phyloP scores from a whole-genome alignment of 2,797 vertebrate species.

The Borostomias antarcticus region DNA sequence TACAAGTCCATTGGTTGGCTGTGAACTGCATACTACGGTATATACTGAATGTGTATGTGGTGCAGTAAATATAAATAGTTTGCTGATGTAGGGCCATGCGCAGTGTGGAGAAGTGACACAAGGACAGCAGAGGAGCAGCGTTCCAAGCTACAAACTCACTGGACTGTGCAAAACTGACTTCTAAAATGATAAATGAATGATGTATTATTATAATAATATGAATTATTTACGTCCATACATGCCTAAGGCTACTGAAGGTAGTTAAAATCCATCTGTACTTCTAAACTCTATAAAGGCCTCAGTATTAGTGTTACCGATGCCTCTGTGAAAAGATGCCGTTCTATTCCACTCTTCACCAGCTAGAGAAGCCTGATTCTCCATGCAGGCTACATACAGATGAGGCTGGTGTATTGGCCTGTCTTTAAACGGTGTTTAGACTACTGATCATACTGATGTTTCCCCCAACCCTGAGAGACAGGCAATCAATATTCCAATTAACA shows the following conservation, averaged over 20 bases:
- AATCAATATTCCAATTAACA: constrained; percentile 73
- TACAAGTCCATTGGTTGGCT: constrained; percentile 42
- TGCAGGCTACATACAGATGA: constrained; percentile 68
- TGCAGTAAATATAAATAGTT: constrained; percentile 71
- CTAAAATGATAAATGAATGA: constrained; percentile 15
- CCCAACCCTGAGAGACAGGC: constrained; percentile 53
- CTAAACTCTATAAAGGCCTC: no score
- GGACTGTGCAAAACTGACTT: constrained; percentile 51
- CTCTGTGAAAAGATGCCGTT: constrained; percentile 24
- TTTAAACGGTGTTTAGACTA: constrained; percentile 57
- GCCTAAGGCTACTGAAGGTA: no score
- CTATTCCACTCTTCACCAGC: constrained; percentile 38
- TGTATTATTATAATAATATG: no score
- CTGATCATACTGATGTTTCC: constrained; percentile 70
- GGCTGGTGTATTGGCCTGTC: constrained; percentile 42
- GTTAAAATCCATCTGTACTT: background rate
- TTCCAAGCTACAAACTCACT: constrained; percentile 49
- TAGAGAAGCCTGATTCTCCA: constrained; percentile 11
- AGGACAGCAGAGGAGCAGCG: constrained; percentile 45
- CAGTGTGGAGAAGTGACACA: constrained; percentile 45
- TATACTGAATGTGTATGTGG: constrained; percentile 32
- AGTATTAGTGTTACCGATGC: no score
- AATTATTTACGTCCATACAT: no score
- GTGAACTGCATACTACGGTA: constrained; percentile 50
- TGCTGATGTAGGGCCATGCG: constrained; percentile 67